A percentile compares a stretch with the other conserved stretches of the same genome.
Conservation (phyloP, 1,140 invertebrate species). For the Bombus balteatus region DNA sequence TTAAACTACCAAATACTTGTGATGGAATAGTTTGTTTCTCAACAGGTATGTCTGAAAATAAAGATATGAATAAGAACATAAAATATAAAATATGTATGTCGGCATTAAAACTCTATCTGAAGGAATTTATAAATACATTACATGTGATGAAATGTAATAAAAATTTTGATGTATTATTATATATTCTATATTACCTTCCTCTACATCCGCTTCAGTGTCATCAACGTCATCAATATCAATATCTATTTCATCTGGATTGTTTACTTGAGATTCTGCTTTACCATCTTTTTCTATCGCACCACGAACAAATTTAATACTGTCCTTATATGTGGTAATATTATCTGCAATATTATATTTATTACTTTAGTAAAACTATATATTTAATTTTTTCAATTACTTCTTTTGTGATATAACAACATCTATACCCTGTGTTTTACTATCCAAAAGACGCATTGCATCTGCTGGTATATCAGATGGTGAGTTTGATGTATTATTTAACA, state of each 20-base stretch:
- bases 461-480: constrained; percentile 88
- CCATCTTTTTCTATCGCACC: constrained; percentile 93
- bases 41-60: constrained; percentile 86
- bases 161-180: constrained; percentile 14
- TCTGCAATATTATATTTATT: constrained; percentile 53
- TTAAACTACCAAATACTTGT: constrained; percentile 93
- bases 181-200: constrained; percentile 68
- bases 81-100: background rate
- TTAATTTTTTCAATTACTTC: background rate
- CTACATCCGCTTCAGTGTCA: constrained; percentile 84
- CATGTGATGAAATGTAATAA: constrained; percentile 35
- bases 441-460: constrained; percentile 94
- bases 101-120: constrained; percentile 41
- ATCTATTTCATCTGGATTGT: constrained; percentile 97
- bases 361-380: background rate
- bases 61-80: constrained; percentile 11
- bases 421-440: constrained; percentile 86
- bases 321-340: constrained; percentile 78
- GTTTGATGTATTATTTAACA: constrained; percentile 90
- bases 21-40: constrained; percentile 91
- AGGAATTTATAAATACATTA: constrained; percentile 47
- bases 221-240: constrained; percentile 90
- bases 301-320: constrained; percentile 92
- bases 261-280: constrained; percentile 86
- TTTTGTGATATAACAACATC: constrained; percentile 30